Evolutionary conservation across 2,113 vertebrate species (phyloP).

Genomic region (Phainopepla nitens): DNA sequence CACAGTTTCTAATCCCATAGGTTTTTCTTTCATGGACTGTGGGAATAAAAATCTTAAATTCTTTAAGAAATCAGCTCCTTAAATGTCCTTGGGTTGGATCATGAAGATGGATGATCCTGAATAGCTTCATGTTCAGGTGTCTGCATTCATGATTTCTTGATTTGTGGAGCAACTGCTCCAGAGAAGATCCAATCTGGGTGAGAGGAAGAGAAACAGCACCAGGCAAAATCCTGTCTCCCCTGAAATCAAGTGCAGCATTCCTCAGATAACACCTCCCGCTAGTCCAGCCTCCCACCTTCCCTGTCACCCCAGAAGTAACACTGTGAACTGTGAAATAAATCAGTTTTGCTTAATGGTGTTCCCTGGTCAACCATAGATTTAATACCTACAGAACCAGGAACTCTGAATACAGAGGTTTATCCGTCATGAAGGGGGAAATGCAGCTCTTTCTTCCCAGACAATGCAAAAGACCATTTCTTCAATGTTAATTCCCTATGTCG

Average conservation of each 20-base stretch:
- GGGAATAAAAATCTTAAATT: not conserved
- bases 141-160: not conserved
- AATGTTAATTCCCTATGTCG: not conserved
- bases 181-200: not conserved
- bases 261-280: not conserved
- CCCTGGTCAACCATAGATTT: not conserved
- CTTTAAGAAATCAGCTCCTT: not conserved
- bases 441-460: not conserved
- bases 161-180: not conserved
- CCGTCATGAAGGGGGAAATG: not conserved
- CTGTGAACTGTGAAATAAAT: not conserved
- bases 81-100: not conserved
- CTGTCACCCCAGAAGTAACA: not conserved
- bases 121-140: not conserved
- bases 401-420: not conserved
- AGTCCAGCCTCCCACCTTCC: not conserved
- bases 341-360: not conserved
- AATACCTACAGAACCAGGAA: not conserved
- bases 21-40: not conserved
- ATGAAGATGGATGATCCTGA: not conserved
- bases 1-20: not conserved
- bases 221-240: not conserved
- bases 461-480: not conserved
- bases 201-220: not conserved
- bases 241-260: not conserved